Percentiles rank a stretch among this genome's conserved stretches.
Conservation (phyloP, 2,888 invertebrate species). For the Agriotes lineatus region DNA sequence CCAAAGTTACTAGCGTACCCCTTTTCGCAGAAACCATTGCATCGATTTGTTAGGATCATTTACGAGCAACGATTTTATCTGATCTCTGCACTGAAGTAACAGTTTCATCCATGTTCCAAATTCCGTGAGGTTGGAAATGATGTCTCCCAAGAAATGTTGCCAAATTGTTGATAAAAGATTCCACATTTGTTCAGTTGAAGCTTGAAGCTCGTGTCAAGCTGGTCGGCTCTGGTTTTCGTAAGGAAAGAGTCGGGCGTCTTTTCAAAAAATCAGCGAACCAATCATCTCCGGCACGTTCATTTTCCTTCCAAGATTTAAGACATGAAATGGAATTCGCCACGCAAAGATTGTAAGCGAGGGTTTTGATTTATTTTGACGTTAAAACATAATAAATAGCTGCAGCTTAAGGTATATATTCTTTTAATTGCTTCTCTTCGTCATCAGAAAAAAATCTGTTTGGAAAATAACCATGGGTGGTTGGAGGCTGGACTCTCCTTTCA, state of each 20-base stretch:
- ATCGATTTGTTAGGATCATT: conserved; percentile 60
- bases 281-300: conserved; percentile 6
- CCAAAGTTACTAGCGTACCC: conserved; percentile 56
- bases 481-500: neutral
- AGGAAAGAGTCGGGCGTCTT: conserved; percentile 37
- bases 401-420: neutral
- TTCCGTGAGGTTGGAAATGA: conserved; percentile 51
- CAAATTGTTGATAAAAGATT: conserved; percentile 49
- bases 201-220: conserved; percentile 51
- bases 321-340: too few relatives aligned
- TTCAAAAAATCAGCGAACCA: conserved; percentile 35
- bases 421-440: too few relatives aligned
- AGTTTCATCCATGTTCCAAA: conserved; percentile 62
- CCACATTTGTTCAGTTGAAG: conserved; percentile 52
- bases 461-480: neutral
- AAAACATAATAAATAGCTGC: conserved; percentile 22
- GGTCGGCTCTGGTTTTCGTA: conserved; percentile 52
- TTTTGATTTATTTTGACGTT: conserved; percentile 4
- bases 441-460: too few relatives aligned
- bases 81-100: conserved; percentile 62
- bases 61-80: conserved; percentile 57
- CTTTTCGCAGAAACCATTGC: conserved; percentile 59
- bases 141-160: conserved; percentile 42
- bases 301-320: neutral
- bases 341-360: conserved; percentile 18